These are phyloP conservation scores for Bradysia coprophila DNA, from an alignment of 1,140 invertebrate species.

Conservation along the genomic window DNA sequence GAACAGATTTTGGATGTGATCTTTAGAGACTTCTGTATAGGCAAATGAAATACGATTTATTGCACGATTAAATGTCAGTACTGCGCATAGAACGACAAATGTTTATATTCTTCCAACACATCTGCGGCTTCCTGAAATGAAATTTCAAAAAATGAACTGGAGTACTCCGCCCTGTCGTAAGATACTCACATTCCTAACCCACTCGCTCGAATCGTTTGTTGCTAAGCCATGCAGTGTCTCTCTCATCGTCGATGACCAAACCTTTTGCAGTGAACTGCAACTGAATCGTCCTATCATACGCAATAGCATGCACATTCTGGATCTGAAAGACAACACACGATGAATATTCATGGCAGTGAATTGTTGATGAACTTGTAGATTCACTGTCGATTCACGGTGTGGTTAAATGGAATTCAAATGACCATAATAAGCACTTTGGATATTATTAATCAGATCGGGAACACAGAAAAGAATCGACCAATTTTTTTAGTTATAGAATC, in stretches of 20 bases:
- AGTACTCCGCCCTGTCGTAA: neutral
- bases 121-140: constrained; percentile 29
- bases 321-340: neutral
- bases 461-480: too few species aligned
- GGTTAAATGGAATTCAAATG: too few species aligned
- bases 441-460: too few species aligned
- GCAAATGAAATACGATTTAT: too few species aligned
- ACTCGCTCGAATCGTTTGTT: constrained; percentile 28
- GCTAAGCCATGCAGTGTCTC: constrained; percentile 31
- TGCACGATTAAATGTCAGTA: too few species aligned
- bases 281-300: constrained; percentile 42
- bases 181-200: constrained; percentile 28
- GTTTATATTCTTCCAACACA: constrained; percentile 30
- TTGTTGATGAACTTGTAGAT: too few species aligned
- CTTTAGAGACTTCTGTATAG: constrained; percentile 76
- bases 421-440: too few species aligned
- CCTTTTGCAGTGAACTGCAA: constrained; percentile 37
- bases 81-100: constrained; percentile 31
- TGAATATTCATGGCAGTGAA: too few species aligned
- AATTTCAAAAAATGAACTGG: constrained; percentile 4
- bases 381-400: too few species aligned
- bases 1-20: constrained; percentile 70
- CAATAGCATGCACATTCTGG: constrained; percentile 42
- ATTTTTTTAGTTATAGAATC: too few species aligned
- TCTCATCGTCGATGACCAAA: constrained; percentile 33